Conservation (phyloP, 2,888 invertebrate species). For the Eudemis profundana region DNA sequence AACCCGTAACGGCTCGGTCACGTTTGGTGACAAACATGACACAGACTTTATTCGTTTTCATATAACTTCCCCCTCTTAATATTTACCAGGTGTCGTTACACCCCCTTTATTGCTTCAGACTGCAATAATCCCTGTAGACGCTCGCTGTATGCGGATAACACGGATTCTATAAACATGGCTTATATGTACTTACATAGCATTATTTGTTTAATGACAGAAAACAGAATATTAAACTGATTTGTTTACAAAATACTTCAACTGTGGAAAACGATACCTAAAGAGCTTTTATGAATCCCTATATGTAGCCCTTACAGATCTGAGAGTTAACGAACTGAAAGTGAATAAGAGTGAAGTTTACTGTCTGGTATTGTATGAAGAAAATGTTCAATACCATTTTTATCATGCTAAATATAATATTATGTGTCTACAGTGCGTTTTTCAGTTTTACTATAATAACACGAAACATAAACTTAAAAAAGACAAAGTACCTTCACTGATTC, state of each 20-base stretch:
- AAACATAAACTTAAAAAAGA: too few species aligned
- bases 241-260: conserved; percentile 9
- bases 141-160: conserved; percentile 61
- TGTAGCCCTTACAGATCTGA: neutral
- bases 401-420: too few species aligned
- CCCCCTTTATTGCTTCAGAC: conserved; percentile 73
- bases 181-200: conserved; percentile 48
- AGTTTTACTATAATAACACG: too few species aligned
- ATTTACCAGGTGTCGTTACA: conserved; percentile 80
- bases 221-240: conserved; percentile 26
- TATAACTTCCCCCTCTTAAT: conserved; percentile 70
- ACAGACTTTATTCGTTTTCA: conserved; percentile 67
- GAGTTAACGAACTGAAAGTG: neutral
- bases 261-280: neutral
- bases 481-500: too few species aligned
- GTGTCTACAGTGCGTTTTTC: too few species aligned
- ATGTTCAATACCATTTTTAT: too few species aligned
- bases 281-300: neutral
- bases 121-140: conserved; percentile 72
- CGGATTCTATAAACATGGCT: conserved; percentile 66
- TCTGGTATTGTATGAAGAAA: neutral
- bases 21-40: conserved; percentile 66
- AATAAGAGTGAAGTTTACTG: neutral
- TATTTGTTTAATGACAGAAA: conserved; percentile 46
- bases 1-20: conserved; percentile 52